A percentile compares a stretch with the other conserved stretches of the same genome.
Evolutionary conservation across 2,888 invertebrate species (phyloP).

Genomic region (Plebejus melissa): DNA sequence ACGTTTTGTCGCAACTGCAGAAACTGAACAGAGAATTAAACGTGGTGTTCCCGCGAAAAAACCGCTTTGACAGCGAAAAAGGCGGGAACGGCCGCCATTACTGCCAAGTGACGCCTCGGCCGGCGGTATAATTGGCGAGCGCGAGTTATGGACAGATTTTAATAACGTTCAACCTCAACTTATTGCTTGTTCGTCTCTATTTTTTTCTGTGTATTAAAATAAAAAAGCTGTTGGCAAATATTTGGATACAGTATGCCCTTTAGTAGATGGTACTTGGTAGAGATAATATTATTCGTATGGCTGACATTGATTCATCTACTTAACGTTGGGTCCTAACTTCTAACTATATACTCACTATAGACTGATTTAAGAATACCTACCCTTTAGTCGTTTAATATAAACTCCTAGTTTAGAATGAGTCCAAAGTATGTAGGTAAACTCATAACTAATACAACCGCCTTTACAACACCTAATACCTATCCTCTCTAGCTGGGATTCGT

Average conservation of each 20-base stretch:
- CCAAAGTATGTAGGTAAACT: too few species aligned
- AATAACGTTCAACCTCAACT: conserved; percentile 49
- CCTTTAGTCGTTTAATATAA: too few species aligned
- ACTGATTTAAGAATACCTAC: too few species aligned
- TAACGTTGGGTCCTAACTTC: too few species aligned
- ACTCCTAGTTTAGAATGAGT: too few species aligned
- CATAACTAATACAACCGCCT: too few species aligned
- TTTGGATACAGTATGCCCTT: neutral
- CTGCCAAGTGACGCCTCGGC: conserved; percentile 80
- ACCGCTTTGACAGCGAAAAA: conserved; percentile 75
- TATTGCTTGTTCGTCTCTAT: conserved; percentile 44
- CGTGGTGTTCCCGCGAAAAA: conserved; percentile 65
- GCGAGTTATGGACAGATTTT: conserved; percentile 58
- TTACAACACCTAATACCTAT: too few species aligned
- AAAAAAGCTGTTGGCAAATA: neutral
- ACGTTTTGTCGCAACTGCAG: conserved; percentile 41
- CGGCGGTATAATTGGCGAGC: conserved; percentile 56
- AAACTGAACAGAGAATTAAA: conserved; percentile 48
- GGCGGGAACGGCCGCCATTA: conserved; percentile 78
- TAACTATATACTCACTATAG: too few species aligned
- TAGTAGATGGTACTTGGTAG: neutral
- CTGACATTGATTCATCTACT: neutral
- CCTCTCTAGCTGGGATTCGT: too few species aligned
- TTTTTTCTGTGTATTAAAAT: conserved; percentile 32
- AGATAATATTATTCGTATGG: neutral